Evolutionary conservation across 2,113 vertebrate species (phyloP).

Genomic region (Desmodus rotundus): DNA sequence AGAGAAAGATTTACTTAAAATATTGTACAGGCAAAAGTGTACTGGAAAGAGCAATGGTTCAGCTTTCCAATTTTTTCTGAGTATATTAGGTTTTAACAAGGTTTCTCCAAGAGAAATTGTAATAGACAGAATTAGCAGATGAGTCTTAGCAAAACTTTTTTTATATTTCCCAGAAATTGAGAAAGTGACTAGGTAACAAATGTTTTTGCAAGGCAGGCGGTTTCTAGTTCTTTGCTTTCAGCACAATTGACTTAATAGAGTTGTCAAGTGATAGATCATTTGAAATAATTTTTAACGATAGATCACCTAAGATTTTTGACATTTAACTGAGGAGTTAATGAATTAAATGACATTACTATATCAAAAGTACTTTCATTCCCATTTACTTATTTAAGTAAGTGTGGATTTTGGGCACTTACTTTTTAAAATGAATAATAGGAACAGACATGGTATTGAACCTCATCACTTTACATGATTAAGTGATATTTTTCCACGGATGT

Average conservation of each 20-base stretch:
- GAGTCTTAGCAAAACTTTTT: not conserved
- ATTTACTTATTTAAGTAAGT: not conserved
- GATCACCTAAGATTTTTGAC: not conserved
- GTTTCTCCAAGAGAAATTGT: not conserved
- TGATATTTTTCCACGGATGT: not conserved
- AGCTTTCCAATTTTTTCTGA: not conserved
- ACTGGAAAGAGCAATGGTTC: not conserved
- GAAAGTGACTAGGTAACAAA: not conserved
- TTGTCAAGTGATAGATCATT: not conserved
- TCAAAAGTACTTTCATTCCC: not conserved
- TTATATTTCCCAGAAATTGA: not conserved
- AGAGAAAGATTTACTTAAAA: not conserved
- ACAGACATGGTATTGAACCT: not conserved
- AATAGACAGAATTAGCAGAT: not conserved
- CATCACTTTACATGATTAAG: not conserved
- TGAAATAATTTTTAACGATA: not conserved
- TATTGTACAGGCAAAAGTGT: not conserved
- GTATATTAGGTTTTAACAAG: not conserved
- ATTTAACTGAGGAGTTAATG: constrained; percentile 6
- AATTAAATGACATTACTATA: not conserved
- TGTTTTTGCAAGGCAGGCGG: not conserved
- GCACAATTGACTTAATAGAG: not conserved
- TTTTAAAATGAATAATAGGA: not conserved
- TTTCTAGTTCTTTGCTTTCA: not conserved
- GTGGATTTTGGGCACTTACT: not conserved